Evolutionary conservation across 2,888 invertebrate species (phyloP).

Genomic region (Eupithecia subfuscata): DNA sequence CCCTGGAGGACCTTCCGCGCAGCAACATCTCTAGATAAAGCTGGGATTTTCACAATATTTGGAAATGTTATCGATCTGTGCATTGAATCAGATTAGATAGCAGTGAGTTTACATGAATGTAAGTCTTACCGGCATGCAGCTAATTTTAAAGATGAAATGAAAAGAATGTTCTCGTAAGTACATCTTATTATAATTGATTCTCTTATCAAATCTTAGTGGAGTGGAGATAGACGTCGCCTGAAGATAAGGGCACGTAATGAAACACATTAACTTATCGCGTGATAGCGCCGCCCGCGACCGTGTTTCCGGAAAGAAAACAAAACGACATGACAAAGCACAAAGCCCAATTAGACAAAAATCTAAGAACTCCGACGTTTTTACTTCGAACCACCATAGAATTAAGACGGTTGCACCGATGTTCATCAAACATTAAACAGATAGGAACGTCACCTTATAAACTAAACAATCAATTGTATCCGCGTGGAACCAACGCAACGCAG

Average conservation of each 20-base stretch:
- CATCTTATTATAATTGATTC: background rate
- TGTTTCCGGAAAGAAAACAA: no score
- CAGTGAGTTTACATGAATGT: background rate
- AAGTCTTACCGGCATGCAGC: background rate
- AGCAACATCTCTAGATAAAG: background rate
- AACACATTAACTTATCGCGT: background rate
- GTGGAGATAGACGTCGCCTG: background rate
- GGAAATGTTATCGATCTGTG: background rate
- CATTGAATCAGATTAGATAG: background rate
- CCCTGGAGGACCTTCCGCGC: background rate
- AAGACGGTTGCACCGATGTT: no score
- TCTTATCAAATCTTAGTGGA: background rate
- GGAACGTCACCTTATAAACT: no score
- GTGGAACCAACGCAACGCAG: no score
- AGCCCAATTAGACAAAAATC: background rate
- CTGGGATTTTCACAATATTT: background rate
- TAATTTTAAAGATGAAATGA: background rate
- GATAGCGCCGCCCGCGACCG: no score
- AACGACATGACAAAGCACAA: background rate
- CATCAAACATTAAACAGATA: no score
- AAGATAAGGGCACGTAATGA: background rate
- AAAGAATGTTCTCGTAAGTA: background rate
- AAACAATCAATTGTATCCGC: no score
- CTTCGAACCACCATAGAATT: no score
- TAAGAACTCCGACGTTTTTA: background rate